Percentiles rank a stretch among this genome's conserved stretches.
Evolutionary conservation across 2,888 invertebrate species (phyloP).

Genomic region (Holacanthella duospinosa): DNA sequence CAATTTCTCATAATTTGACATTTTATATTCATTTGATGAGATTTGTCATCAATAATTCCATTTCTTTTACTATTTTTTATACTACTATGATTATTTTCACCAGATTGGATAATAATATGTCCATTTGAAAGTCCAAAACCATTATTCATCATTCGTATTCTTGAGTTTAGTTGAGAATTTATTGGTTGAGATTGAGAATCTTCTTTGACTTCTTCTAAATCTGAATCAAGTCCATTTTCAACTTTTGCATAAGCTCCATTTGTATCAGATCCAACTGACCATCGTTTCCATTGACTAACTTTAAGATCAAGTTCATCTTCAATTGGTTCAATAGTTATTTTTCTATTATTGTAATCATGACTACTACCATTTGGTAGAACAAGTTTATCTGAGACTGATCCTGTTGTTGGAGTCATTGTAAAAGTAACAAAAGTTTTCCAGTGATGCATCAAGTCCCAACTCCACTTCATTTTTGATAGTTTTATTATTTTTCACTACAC

Average conservation of each 20-base stretch:
- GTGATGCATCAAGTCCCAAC: slow-evolving; percentile 1
- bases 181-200: no score
- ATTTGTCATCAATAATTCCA: background rate
- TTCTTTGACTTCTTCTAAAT: background rate
- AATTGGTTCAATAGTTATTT: background rate
- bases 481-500: no score
- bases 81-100: background rate
- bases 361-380: background rate
- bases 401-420: background rate
- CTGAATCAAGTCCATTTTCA: background rate
- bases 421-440: background rate
- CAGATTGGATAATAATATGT: background rate
- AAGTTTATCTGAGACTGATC: background rate
- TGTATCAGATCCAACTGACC: slow-evolving; percentile 4
- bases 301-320: slow-evolving; percentile 1
- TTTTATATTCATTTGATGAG: background rate
- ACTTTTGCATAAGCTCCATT: slow-evolving; percentile 10
- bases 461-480: background rate
- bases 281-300: background rate
- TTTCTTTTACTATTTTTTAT: background rate
- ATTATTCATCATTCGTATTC: no score
- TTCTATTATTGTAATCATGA: background rate
- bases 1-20: background rate
- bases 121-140: background rate
- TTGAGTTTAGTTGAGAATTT: no score